A percentile compares a stretch with the other conserved stretches of the same genome.
Evolutionary conservation across 2,797 vertebrate species (phyloP).

Genomic region (Borostomias antarcticus): DNA sequence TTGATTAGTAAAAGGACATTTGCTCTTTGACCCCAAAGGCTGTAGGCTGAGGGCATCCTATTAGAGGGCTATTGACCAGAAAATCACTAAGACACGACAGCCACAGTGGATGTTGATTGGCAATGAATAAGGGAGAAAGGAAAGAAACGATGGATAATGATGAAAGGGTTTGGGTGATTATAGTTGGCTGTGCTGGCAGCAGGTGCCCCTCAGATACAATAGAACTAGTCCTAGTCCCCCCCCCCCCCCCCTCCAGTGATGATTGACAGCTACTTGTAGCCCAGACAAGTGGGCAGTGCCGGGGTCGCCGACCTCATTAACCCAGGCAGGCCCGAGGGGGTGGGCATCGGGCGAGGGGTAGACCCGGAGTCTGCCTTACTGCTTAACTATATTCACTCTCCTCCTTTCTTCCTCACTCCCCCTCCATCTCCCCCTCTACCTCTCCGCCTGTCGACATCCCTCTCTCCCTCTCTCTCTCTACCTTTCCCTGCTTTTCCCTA

Average conservation of each 20-base stretch:
- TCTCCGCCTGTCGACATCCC: neutral
- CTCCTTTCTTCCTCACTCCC: neutral
- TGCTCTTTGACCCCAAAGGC: slow-evolving; percentile 52
- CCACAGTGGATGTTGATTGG: slow-evolving; percentile 37
- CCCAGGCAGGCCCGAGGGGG: neutral
- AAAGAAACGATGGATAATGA: neutral
- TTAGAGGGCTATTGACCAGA: slow-evolving; percentile 53
- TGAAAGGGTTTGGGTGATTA: slow-evolving; percentile 16
- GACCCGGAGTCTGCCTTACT: neutral
- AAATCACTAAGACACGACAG: slow-evolving; percentile 52
- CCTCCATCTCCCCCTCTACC: neutral
- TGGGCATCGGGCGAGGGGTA: neutral
- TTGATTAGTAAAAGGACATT: slow-evolving; percentile 47
- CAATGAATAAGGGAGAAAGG: slow-evolving; percentile 14
- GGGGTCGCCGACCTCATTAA: slow-evolving; percentile 44
- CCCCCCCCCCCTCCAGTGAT: neutral
- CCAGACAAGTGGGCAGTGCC: slow-evolving; percentile 32
- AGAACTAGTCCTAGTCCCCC: neutral
- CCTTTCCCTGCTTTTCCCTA: neutral
- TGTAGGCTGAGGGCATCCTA: slow-evolving; percentile 35
- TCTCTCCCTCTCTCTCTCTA: neutral
- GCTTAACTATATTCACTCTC: no score
- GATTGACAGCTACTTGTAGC: slow-evolving; percentile 36
- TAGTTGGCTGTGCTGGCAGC: slow-evolving; percentile 23
- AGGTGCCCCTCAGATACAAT: slow-evolving; percentile 45